Conservation (phyloP, 2,888 invertebrate genomes). For the Anoplius nigerrimus region DNA sequence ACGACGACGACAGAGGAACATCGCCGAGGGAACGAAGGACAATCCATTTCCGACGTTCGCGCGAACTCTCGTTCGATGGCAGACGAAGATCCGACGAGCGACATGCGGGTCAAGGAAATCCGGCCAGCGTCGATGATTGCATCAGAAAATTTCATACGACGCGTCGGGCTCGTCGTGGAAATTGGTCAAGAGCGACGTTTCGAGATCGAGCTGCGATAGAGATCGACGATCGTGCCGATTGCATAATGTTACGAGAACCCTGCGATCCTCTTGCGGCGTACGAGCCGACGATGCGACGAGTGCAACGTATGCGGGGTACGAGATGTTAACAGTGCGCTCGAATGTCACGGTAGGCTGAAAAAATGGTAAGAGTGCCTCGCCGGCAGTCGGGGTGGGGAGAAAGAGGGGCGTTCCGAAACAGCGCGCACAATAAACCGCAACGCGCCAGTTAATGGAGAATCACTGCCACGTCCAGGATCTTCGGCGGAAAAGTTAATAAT, state of each 20-base stretch:
- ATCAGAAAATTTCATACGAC: neutral
- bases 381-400: neutral
- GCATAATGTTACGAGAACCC: too few relatives aligned
- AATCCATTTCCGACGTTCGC: conserved; percentile 6
- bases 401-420: neutral
- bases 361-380: too few relatives aligned
- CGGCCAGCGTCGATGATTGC: neutral
- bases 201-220: too few relatives aligned
- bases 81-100: neutral
- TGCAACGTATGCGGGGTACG: neutral
- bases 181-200: too few relatives aligned
- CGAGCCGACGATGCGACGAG: too few relatives aligned
- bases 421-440: neutral
- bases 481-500: conserved; percentile 71
- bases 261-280: too few relatives aligned
- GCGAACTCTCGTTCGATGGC: neutral
- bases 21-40: conserved; percentile 9
- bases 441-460: neutral
- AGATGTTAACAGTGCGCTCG: conserved; percentile 2
- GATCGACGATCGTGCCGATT: too few relatives aligned
- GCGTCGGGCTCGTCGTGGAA: neutral
- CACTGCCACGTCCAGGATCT: conserved; percentile 43
- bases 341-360: too few relatives aligned
- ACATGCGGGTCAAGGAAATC: conserved; percentile 1
- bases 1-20: conserved; percentile 37